Conservation (phyloP, 30 jellyfish, hydroid and myxozoan species). For the Aurelia sp. region DNA sequence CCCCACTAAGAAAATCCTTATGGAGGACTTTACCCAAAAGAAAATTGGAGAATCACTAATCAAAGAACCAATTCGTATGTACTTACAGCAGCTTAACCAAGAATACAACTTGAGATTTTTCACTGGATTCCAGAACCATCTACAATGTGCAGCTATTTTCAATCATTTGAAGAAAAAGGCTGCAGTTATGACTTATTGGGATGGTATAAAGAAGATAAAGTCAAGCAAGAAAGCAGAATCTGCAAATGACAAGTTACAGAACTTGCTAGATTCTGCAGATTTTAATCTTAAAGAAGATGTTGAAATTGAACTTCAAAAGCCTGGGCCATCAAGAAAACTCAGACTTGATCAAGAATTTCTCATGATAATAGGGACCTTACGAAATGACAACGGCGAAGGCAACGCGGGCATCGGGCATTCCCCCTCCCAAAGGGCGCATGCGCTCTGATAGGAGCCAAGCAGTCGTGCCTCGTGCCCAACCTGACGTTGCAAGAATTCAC, state of each 20-base stretch:
- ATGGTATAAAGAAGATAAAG: constrained; percentile 37
- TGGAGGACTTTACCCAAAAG: too few relatives aligned
- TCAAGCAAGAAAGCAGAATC: constrained; percentile 1
- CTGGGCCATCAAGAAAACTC: constrained; percentile 61
- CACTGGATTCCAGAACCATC: constrained; percentile 23
- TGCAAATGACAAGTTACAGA: neutral
- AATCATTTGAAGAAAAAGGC: constrained; percentile 44
- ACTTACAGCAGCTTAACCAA: constrained; percentile 39
- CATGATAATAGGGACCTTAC: constrained; percentile 37
- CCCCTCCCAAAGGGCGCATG: too few relatives aligned
- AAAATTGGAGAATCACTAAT: too few relatives aligned
- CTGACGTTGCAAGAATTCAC: too few relatives aligned
- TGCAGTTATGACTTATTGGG: constrained; percentile 61
- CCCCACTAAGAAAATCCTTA: too few relatives aligned
- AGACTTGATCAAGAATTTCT: constrained; percentile 66
- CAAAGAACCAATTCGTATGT: constrained; percentile 3
- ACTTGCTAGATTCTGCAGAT: neutral
- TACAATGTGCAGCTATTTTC: neutral
- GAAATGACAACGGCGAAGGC: too few relatives aligned
- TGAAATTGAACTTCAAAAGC: constrained; percentile 14
- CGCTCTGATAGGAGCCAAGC: too few relatives aligned
- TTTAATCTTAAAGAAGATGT: neutral
- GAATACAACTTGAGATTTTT: constrained; percentile 54
- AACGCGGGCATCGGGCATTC: too few relatives aligned
- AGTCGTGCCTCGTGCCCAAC: too few relatives aligned